Percentiles rank a stretch among this genome's conserved stretches.
Conservation (phyloP, 1,140 invertebrate species). For the Riptortus pedestris region DNA sequence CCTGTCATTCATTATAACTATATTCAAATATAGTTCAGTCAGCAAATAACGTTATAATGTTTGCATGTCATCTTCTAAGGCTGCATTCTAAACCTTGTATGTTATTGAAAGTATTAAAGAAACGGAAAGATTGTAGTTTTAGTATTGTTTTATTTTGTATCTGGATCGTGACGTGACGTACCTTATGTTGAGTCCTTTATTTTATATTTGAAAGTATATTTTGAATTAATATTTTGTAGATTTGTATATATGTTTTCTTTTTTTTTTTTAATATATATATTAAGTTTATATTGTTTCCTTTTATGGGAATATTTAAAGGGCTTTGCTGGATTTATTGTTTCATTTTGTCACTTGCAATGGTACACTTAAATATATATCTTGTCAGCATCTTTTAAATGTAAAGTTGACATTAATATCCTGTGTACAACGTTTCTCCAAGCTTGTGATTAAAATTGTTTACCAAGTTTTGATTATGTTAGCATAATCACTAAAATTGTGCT, state of each 20-base stretch:
- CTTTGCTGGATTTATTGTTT: no score
- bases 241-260: constrained; percentile 9
- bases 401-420: not conserved
- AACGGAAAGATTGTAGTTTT: not conserved
- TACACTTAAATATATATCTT: no score
- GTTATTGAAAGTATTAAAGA: constrained; percentile 7
- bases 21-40: constrained; percentile 4
- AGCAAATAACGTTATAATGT: not conserved
- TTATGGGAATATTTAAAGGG: not conserved
- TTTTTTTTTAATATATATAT: not conserved
- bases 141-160: constrained; percentile 7
- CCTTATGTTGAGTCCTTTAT: constrained; percentile 11
- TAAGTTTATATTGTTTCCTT: not conserved
- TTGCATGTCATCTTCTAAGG: constrained; percentile 2
- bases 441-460: constrained; percentile 2
- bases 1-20: constrained; percentile 6
- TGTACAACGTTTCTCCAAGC: not conserved
- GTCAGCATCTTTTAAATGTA: no score
- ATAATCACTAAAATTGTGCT: constrained; percentile 14
- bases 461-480: constrained; percentile 11
- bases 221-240: not conserved
- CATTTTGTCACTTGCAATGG: no score
- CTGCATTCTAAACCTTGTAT: constrained; percentile 10
- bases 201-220: constrained; percentile 10
- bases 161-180: not conserved